Evolutionary conservation across 2,797 vertebrate species (phyloP).

Genomic region (Bucorvus abyssinicus): DNA sequence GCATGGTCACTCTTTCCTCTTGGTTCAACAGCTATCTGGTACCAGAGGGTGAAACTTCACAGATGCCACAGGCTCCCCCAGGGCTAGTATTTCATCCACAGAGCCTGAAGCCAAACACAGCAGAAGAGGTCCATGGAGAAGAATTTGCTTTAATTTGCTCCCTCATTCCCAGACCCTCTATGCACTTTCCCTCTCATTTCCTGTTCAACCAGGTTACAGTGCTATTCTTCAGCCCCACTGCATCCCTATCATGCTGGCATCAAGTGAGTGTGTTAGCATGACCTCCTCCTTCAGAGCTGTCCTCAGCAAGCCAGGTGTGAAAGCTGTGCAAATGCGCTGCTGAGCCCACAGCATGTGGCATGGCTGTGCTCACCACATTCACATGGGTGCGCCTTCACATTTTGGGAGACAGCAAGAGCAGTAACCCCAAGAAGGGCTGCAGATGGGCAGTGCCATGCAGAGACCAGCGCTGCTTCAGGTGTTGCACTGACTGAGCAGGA

Average conservation of each 20-base stretch:
- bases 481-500: background rate
- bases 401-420: background rate
- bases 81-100: background rate
- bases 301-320: background rate
- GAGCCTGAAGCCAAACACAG: background rate
- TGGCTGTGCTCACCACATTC: background rate
- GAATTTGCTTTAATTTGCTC: background rate
- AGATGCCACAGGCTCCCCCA: background rate
- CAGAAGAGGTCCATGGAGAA: background rate
- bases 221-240: background rate
- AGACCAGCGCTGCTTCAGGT: background rate
- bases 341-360: background rate
- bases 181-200: background rate
- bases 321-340: background rate
- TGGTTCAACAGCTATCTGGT: background rate
- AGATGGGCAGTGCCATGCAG: background rate
- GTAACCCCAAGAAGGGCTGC: background rate
- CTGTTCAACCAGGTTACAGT: background rate
- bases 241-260: too few species aligned
- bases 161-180: background rate
- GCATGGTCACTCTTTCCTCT: background rate
- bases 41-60: background rate
- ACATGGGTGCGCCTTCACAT: background rate
- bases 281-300: background rate
- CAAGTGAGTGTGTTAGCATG: accelerated